phyloP scores from a whole-genome alignment of 1,140 invertebrate genomes.

The Drosophila bocqueti region DNA sequence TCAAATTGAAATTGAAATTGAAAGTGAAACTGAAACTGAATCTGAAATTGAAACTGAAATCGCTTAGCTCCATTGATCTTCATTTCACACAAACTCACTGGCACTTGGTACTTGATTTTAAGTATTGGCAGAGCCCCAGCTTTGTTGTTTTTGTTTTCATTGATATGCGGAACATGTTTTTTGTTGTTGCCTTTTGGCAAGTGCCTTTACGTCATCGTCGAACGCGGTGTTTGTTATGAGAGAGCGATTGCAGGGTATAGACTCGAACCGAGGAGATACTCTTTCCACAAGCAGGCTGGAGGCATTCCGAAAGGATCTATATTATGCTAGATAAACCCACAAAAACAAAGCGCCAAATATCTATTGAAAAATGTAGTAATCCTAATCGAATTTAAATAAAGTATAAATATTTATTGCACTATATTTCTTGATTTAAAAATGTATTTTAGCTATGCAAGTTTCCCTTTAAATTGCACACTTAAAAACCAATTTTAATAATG shows the following conservation, averaged over 20 bases:
- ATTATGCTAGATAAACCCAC: too few relatives aligned
- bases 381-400: too few relatives aligned
- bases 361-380: too few relatives aligned
- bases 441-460: too few relatives aligned
- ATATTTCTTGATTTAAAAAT: too few relatives aligned
- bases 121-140: slow-evolving; percentile 25
- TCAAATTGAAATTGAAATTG: not conserved
- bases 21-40: not conserved
- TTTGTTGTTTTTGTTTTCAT: slow-evolving; percentile 51
- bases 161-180: slow-evolving; percentile 82
- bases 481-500: not conserved
- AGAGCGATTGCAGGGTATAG: slow-evolving; percentile 52
- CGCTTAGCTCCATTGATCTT: slow-evolving; percentile 11
- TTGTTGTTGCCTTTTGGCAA: slow-evolving; percentile 57
- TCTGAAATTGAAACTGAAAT: slow-evolving; percentile 40
- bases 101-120: slow-evolving; percentile 29
- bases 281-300: not conserved
- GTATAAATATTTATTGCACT: not conserved
- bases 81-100: not conserved
- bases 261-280: not conserved
- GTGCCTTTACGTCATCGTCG: slow-evolving; percentile 71
- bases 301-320: not conserved
- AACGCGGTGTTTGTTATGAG: slow-evolving; percentile 53
- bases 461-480: not conserved
- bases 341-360: too few relatives aligned